Conservation (phyloP, 2,113 vertebrate species). For the Scalopus aquaticus region DNA sequence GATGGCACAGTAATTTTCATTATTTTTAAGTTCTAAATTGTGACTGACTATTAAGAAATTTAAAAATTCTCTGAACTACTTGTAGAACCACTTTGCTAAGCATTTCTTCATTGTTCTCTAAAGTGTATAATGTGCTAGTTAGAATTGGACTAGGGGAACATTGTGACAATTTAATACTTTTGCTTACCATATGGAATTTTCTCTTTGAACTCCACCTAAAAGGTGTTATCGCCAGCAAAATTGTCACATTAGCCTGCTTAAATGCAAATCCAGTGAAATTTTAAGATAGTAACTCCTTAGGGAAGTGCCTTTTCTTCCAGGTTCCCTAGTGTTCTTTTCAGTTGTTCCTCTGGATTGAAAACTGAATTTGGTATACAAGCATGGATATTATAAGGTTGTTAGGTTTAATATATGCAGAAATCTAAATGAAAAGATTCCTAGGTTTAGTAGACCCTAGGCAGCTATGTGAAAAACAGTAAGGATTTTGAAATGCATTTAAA, state of each 20-base stretch:
- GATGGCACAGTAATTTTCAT: background rate
- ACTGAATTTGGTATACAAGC: background rate
- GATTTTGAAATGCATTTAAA: background rate
- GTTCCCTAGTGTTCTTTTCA: rapidly evolving
- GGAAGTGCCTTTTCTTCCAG: background rate
- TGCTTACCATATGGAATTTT: slow-evolving; percentile 31
- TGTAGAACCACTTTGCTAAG: background rate
- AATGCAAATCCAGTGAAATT: slow-evolving; percentile 8
- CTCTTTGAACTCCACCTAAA: slow-evolving; percentile 8
- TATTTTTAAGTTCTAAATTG: slow-evolving; percentile 5
- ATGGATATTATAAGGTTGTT: background rate
- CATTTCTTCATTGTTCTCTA: background rate
- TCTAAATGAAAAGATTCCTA: slow-evolving; percentile 1
- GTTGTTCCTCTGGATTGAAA: background rate
- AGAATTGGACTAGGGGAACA: background rate
- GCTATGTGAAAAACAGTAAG: background rate
- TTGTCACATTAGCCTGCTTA: slow-evolving; percentile 59
- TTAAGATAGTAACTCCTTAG: background rate
- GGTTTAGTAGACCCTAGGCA: background rate
- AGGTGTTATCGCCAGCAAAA: background rate
- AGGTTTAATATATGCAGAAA: background rate
- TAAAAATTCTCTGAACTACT: background rate
- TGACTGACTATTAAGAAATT: background rate
- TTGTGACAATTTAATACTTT: background rate
- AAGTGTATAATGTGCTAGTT: background rate